phyloP scores from a whole-genome alignment of 2,888 invertebrate genomes.

The Drosophila mercatorum region DNA sequence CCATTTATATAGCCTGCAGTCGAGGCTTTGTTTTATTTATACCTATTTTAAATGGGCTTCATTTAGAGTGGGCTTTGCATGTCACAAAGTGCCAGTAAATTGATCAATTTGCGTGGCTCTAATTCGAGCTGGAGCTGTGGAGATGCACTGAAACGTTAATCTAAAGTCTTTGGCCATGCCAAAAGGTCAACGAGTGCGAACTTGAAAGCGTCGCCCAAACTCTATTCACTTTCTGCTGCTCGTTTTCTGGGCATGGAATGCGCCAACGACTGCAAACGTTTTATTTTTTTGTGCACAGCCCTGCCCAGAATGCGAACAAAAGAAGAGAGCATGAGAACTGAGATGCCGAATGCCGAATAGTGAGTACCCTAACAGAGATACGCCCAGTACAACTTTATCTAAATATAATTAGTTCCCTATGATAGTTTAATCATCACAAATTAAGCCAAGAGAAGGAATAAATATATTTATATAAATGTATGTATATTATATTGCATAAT shows the following conservation, averaged over 20 bases:
- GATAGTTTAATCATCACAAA: neutral
- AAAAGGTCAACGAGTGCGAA: conserved; percentile 38
- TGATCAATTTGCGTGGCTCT: conserved; percentile 43
- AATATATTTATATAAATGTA: neutral
- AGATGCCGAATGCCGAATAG: neutral
- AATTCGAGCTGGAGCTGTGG: conserved; percentile 14
- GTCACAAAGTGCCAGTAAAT: conserved; percentile 40
- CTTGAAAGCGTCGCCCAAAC: conserved; percentile 40
- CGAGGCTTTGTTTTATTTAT: conserved; percentile 12
- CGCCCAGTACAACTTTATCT: too few relatives aligned
- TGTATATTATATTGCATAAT: neutral
- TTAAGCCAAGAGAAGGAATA: neutral
- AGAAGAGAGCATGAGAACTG: neutral
- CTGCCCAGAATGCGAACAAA: conserved; percentile 23
- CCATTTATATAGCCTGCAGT: conserved; percentile 34
- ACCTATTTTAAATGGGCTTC: conserved; percentile 20
- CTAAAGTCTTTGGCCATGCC: conserved; percentile 26
- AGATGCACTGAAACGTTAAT: conserved; percentile 7
- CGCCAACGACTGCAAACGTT: conserved; percentile 62
- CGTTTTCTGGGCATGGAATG: conserved; percentile 67
- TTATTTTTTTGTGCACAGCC: conserved; percentile 44
- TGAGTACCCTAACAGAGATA: conserved; percentile 1
- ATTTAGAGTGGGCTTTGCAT: conserved; percentile 34
- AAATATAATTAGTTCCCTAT: neutral
- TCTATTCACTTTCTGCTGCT: conserved; percentile 15